These are phyloP conservation scores for Dasyprocta punctata DNA, from an alignment of 2,113 vertebrate genomes.

Conservation along the genomic window DNA sequence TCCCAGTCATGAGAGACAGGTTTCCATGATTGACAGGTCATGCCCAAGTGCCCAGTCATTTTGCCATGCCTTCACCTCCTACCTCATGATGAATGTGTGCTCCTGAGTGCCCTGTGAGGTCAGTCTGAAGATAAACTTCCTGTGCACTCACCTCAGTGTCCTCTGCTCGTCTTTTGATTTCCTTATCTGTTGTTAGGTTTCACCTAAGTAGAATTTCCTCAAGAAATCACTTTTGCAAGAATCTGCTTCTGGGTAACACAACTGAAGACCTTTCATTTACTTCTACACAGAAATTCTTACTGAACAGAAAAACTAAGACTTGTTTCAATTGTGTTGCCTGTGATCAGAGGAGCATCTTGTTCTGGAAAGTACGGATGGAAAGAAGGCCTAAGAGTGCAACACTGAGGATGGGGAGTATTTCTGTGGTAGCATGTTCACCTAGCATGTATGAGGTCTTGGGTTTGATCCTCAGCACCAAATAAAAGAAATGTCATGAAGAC, in stretches of 20 bases:
- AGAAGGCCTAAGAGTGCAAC: not conserved
- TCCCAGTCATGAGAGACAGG: not conserved
- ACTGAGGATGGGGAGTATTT: not conserved
- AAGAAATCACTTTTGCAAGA: not conserved
- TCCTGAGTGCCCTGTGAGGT: not conserved
- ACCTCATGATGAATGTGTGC: not conserved
- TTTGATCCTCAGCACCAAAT: not conserved
- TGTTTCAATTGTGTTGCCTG: not conserved
- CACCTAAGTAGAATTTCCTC: not conserved
- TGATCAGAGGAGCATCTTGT: not conserved
- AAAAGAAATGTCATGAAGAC: not conserved
- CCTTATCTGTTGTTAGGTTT: not conserved
- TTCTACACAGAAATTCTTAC: not conserved
- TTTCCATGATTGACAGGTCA: not conserved
- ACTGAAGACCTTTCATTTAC: not conserved
- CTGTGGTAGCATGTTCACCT: not conserved
- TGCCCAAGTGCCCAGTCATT: not conserved
- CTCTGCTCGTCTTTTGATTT: not conserved
- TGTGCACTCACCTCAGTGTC: not conserved
- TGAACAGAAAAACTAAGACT: not conserved
- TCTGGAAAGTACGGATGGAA: not conserved
- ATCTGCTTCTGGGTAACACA: not conserved
- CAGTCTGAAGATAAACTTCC: not conserved
- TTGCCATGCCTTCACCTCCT: not conserved
- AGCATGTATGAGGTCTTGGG: not conserved